phyloP scores from a whole-genome alignment of 2,888 invertebrate species.

The Allolobophora icterica region DNA sequence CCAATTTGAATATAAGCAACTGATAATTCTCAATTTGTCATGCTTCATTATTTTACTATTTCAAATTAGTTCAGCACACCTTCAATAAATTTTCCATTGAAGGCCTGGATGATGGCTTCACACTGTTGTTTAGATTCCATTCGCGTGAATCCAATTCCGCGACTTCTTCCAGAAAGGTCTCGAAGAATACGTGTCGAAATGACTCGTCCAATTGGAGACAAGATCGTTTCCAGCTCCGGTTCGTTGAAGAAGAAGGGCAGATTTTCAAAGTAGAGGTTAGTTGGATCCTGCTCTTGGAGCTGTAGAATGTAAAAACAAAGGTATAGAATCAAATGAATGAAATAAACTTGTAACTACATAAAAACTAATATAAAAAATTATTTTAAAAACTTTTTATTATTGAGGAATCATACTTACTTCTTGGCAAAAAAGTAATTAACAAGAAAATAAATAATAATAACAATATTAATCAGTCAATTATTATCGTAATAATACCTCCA shows the following conservation, averaged over 20 bases:
- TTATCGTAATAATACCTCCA: neutral
- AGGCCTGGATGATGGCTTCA: constrained; percentile 90
- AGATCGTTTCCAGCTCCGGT: constrained; percentile 88
- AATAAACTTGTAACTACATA: neutral
- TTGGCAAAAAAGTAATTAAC: too few species aligned
- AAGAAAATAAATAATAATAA: neutral
- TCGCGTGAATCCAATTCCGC: constrained; percentile 78
- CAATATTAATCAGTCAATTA: neutral
- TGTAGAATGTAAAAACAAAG: constrained; percentile 51
- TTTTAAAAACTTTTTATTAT: neutral
- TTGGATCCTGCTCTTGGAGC: constrained; percentile 90
- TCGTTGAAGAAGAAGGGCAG: constrained; percentile 92
- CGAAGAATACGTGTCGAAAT: constrained; percentile 94
- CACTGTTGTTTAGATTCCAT: constrained; percentile 98
- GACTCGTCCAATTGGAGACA: constrained; percentile 85
- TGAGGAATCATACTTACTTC: too few species aligned
- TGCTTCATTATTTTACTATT: neutral
- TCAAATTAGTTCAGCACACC: constrained; percentile 30
- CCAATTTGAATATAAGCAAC: neutral
- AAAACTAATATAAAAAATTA: neutral
- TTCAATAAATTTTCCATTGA: constrained; percentile 85
- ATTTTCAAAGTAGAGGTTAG: constrained; percentile 98
- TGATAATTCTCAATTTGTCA: neutral
- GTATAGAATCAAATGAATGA: neutral
- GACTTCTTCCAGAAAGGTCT: constrained; percentile 75